Base-by-base conservation (phyloP, 2,888 invertebrate genomes). In the Philaethria dido region DNA sequence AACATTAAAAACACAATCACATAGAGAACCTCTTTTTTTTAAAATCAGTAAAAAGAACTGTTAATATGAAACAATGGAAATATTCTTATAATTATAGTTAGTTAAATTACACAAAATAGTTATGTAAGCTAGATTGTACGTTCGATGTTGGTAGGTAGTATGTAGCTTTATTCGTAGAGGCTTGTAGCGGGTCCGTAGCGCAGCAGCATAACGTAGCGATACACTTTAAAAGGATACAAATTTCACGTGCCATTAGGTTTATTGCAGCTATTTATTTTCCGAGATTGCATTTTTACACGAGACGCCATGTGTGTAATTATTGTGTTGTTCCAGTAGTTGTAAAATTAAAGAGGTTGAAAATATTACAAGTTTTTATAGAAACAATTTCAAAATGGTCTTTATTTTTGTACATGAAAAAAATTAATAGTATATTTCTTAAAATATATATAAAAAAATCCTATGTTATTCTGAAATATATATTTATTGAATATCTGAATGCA, bases 201-300 rank as follows among this genome's bases (percentile, higher is more conserved):
- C 64, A 63, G 68, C 68, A 61, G 33, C 63, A 64, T 62, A 63
- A 66, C 65, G 70, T 68, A 66, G 69, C 66, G 48, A 66, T 68
- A 62, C 63, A 68, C 70, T 68, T 62, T 70, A 70, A 68, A 70
- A 61, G 69, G 70, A 70, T 70, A 70, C 70, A 72, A 72, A 70
- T 72, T 72, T 72, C 68, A 66, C 66, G 68, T 62, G 54, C 72
- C 70, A 72, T 72, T 72, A 72, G 70, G 68, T 68, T 64, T 68
- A 72, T 68, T 70, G 72, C 66, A 68, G 63, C 68, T 66, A 72
- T 70, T 70, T 70, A 70, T 70, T 70, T 66, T 66, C 68, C 64
- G 70, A 70, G 72, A 70, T 72, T 66, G 70, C 70, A 63, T 69
- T 69, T 69, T 66, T 69, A 47, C 62, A 60, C 45, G 61, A 63